Percentiles rank a stretch among this genome's conserved stretches.
These are phyloP conservation scores for Pocota personata DNA, from an alignment of 2,888 invertebrate species.

Conservation along the genomic window DNA sequence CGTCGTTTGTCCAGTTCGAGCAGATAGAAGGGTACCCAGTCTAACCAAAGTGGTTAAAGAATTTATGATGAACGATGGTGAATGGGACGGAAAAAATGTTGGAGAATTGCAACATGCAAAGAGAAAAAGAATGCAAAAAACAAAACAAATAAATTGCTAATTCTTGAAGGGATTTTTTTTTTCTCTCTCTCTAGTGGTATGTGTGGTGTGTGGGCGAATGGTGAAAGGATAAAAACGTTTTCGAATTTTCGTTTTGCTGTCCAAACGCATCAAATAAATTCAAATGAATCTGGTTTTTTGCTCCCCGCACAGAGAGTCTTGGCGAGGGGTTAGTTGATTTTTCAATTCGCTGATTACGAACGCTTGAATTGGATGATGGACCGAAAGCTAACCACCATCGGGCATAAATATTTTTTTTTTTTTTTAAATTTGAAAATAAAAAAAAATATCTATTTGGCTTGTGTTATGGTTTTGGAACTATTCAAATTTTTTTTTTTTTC, in stretches of 20 bases:
- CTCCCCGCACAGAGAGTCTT: no score
- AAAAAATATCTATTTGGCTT: constrained; percentile 3
- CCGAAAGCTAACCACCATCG: constrained; percentile 25
- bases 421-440: constrained; percentile 6
- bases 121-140: constrained; percentile 9
- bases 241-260: constrained; percentile 4
- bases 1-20: constrained; percentile 26
- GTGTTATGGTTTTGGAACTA: constrained; percentile 63
- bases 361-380: constrained; percentile 40
- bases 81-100: constrained; percentile 9
- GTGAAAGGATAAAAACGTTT: constrained; percentile 40
- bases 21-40: not conserved
- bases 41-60: constrained; percentile 30
- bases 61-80: constrained; percentile 63
- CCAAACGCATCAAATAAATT: constrained; percentile 66
- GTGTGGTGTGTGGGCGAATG: not conserved
- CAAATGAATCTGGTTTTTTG: constrained; percentile 48
- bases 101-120: constrained; percentile 11
- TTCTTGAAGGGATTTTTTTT: constrained; percentile 26
- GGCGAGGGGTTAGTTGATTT: constrained; percentile 53
- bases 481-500: constrained; percentile 22
- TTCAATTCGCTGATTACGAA: constrained; percentile 67
- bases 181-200: constrained; percentile 3
- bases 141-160: constrained; percentile 51
- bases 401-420: not conserved